These are phyloP conservation scores for Cantharis nigra DNA, from an alignment of 2,888 invertebrate species.

Conservation along the genomic window DNA sequence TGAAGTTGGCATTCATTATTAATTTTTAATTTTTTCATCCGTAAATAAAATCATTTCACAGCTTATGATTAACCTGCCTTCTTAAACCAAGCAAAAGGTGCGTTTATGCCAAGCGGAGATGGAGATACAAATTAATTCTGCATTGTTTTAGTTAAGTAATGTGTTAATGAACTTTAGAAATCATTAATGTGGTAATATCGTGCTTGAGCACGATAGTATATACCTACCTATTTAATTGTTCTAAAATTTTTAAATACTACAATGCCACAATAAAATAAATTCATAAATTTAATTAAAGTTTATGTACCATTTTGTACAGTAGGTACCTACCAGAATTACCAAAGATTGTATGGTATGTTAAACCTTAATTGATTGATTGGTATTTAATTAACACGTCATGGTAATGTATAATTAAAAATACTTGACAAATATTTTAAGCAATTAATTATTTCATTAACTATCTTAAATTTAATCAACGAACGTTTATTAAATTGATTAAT, in stretches of 20 bases:
- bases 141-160: neutral
- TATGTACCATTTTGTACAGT: neutral
- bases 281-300: neutral
- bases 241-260: neutral
- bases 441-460: neutral
- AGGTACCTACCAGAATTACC: neutral
- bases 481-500: neutral
- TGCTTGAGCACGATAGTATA: neutral
- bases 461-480: neutral
- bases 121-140: neutral
- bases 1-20: neutral
- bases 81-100: neutral
- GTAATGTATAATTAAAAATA: neutral
- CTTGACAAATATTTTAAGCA: neutral
- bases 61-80: neutral
- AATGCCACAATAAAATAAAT: neutral
- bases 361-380: neutral
- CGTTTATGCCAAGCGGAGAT: neutral
- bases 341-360: neutral
- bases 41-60: neutral
- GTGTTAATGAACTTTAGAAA: neutral
- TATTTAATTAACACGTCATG: neutral
- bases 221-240: neutral
- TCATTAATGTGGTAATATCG: neutral
- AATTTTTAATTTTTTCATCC: neutral